Conservation (phyloP, 1,140 invertebrate species). For the Drosophila sp. region DNA sequence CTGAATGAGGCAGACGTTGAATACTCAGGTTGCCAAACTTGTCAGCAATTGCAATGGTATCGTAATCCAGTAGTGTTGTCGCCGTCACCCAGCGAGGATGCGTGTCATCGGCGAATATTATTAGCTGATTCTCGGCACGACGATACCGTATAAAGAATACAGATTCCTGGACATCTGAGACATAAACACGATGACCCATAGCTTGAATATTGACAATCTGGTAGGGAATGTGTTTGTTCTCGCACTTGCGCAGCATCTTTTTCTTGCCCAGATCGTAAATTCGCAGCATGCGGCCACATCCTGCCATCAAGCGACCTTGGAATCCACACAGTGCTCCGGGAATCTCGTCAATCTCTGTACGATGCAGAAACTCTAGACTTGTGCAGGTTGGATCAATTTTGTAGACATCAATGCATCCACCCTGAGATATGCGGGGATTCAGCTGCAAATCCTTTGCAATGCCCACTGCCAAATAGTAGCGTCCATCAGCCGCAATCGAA, state of each 20-base stretch:
- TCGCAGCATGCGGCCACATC: conserved; percentile 95
- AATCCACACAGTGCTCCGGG: conserved; percentile 95
- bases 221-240: conserved; percentile 99
- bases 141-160: conserved; percentile 98
- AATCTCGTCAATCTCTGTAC: conserved; percentile 97
- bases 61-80: conserved; percentile 97
- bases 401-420: conserved; percentile 72
- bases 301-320: conserved; percentile 95
- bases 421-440: conserved; percentile 87
- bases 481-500: conserved; percentile 72
- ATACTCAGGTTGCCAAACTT: conserved; percentile 99
- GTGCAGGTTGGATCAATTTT: conserved; percentile 89
- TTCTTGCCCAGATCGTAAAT: conserved; percentile 99
- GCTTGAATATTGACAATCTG: conserved; percentile 96
- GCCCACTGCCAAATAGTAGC: conserved; percentile 87
- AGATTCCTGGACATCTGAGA: conserved; percentile 98
- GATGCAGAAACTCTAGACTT: conserved; percentile 95
- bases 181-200: conserved; percentile 96
- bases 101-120: conserved; percentile 99
- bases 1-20: conserved; percentile 94
- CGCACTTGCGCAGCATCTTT: conserved; percentile 98
- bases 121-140: conserved; percentile 97
- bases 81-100: conserved; percentile 98
- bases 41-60: conserved; percentile 97
- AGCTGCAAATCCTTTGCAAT: conserved; percentile 96